These are phyloP conservation scores for Syngnathus floridae DNA, from an alignment of 2,113 vertebrate genomes.

Conservation along the genomic window DNA sequence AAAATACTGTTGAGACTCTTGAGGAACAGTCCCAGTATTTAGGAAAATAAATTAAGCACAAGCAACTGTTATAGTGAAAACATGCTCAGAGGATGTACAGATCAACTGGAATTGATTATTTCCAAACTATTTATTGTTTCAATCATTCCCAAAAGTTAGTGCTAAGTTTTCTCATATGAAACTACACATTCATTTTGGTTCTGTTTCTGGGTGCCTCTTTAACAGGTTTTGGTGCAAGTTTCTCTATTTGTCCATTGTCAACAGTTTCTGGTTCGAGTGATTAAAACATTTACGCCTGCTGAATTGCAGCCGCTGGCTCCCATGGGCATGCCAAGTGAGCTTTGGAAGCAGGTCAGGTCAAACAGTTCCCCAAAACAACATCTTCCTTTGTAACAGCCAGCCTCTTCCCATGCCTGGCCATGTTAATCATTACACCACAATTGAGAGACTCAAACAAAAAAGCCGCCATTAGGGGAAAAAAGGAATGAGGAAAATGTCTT, in stretches of 20 bases:
- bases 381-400: conserved; percentile 64
- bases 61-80: conserved; percentile 25
- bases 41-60: conserved; percentile 6
- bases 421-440: conserved; percentile 73
- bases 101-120: conserved; percentile 44
- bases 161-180: conserved; percentile 58
- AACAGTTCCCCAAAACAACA: conserved; percentile 61
- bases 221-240: conserved; percentile 38
- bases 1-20: background rate
- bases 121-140: conserved; percentile 21
- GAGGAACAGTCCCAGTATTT: background rate
- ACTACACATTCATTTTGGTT: conserved; percentile 35
- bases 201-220: conserved; percentile 38
- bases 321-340: conserved; percentile 59
- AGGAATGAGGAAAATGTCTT: conserved; percentile 58
- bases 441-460: conserved; percentile 40
- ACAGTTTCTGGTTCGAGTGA: conserved; percentile 61
- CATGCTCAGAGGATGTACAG: conserved; percentile 15
- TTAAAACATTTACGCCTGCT: conserved; percentile 56
- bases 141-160: conserved; percentile 37
- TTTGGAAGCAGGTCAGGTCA: conserved; percentile 57
- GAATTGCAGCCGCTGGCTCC: conserved; percentile 52
- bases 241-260: conserved; percentile 67
- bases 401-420: conserved; percentile 65
- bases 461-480: conserved; percentile 31